Conservation (phyloP, 1,140 invertebrate species). For the Lepidurus arcticus region DNA sequence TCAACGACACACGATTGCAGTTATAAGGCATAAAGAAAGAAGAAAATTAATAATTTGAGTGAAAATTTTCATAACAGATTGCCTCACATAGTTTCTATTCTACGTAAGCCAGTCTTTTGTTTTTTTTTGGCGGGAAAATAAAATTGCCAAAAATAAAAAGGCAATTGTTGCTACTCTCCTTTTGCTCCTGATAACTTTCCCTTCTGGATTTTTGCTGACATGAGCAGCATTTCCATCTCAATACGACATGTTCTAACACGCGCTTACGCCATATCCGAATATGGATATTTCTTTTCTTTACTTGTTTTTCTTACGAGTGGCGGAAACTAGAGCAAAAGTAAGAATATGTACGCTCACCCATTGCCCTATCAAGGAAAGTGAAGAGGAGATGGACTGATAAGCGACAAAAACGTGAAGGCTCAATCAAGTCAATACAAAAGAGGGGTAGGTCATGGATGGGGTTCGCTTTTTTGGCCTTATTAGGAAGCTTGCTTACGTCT, state of each 20-base stretch:
- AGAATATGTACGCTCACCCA: neutral
- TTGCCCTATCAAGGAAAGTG: neutral
- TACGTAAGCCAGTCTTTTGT: no score
- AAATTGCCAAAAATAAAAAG: neutral
- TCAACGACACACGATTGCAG: no score
- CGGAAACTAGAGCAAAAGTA: neutral
- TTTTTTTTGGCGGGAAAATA: no score
- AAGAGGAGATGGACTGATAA: neutral
- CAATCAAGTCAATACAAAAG: conserved; percentile 9
- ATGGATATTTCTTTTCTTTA: neutral
- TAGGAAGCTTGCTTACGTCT: conserved; percentile 10
- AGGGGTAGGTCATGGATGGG: conserved; percentile 3
- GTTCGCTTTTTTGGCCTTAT: conserved; percentile 14
- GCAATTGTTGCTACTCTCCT: neutral
- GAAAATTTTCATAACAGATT: no score
- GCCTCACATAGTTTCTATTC: no score
- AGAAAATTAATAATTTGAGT: no score
- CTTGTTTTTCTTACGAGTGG: neutral
- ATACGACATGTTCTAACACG: neutral
- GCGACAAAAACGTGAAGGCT: conserved; percentile 6
- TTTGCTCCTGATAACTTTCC: conserved; percentile 6
- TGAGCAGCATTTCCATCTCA: neutral
- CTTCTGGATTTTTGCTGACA: neutral
- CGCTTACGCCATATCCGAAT: neutral
- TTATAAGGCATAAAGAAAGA: no score